phyloP scores from a whole-genome alignment of 1,140 invertebrate species.

The Zophobas atratus region DNA sequence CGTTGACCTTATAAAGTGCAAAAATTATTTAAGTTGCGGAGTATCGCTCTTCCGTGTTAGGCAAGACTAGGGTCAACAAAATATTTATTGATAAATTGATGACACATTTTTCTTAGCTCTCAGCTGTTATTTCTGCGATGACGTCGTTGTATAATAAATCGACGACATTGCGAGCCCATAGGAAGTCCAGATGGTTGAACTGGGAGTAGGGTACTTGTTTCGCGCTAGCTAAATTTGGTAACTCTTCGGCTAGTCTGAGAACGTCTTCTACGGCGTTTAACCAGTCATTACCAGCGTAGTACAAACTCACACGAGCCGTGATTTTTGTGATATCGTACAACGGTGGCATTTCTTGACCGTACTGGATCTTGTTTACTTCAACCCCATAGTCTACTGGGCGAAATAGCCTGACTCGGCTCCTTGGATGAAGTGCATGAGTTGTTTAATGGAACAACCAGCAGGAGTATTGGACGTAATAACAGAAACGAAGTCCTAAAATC shows the following conservation, averaged over 20 bases:
- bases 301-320: constrained; percentile 71
- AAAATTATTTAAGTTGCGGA: too few relatives aligned
- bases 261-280: constrained; percentile 70
- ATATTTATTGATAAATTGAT: not conserved
- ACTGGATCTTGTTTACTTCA: constrained; percentile 53
- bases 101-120: not conserved
- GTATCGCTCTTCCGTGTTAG: too few relatives aligned
- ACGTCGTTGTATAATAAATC: constrained; percentile 73
- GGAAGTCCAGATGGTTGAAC: constrained; percentile 76
- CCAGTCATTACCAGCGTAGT: constrained; percentile 72
- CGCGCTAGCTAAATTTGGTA: constrained; percentile 56
- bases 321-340: constrained; percentile 72
- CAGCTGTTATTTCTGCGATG: constrained; percentile 71
- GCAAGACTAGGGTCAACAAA: constrained; percentile 63
- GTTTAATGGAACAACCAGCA: constrained; percentile 83
- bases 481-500: constrained; percentile 67
- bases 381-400: constrained; percentile 73
- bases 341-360: constrained; percentile 66
- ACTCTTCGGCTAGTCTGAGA: constrained; percentile 58
- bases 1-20: too few relatives aligned
- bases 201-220: constrained; percentile 11
- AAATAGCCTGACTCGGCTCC: constrained; percentile 67
- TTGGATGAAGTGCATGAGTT: constrained; percentile 82
- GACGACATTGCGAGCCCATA: constrained; percentile 70
- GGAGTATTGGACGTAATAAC: constrained; percentile 84